Percentiles rank a stretch among this genome's conserved stretches.
These are phyloP conservation scores for Cettia cetti DNA, from an alignment of 2,113 vertebrate species.

Conservation along the genomic window DNA sequence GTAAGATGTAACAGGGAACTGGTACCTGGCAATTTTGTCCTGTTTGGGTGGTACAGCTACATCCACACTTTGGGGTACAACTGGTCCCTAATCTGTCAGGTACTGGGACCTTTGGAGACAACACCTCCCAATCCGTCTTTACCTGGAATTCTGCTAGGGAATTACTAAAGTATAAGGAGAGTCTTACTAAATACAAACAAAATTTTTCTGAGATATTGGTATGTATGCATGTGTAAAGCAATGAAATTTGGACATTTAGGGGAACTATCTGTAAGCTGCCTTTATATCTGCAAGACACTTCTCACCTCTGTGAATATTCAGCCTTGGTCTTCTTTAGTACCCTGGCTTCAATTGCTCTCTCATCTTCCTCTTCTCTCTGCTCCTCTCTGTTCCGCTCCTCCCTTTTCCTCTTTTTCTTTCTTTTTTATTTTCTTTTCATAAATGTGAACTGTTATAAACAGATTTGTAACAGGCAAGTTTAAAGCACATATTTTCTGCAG, in stretches of 20 bases:
- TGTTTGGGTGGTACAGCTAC: not conserved
- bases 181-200: not conserved
- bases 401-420: not conserved
- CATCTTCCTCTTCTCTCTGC: accelerated
- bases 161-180: not conserved
- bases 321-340: not conserved
- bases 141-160: not conserved
- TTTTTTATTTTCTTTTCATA: not conserved
- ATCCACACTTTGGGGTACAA: not conserved
- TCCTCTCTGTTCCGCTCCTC: not conserved
- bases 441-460: not conserved
- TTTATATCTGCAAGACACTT: not conserved
- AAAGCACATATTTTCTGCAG: not conserved
- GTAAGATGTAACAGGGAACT: not conserved
- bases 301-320: not conserved
- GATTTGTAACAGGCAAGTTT: not conserved
- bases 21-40: not conserved
- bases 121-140: not conserved
- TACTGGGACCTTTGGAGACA: not conserved
- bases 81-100: not conserved
- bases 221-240: not conserved
- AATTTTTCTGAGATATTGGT: not conserved
- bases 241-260: not conserved
- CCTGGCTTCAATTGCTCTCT: not conserved
- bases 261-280: not conserved